A percentile compares a stretch with the other conserved stretches of the same genome.
phyloP scores from a whole-genome alignment of 2,113 vertebrate species.

The Sylvilagus bachmani region DNA sequence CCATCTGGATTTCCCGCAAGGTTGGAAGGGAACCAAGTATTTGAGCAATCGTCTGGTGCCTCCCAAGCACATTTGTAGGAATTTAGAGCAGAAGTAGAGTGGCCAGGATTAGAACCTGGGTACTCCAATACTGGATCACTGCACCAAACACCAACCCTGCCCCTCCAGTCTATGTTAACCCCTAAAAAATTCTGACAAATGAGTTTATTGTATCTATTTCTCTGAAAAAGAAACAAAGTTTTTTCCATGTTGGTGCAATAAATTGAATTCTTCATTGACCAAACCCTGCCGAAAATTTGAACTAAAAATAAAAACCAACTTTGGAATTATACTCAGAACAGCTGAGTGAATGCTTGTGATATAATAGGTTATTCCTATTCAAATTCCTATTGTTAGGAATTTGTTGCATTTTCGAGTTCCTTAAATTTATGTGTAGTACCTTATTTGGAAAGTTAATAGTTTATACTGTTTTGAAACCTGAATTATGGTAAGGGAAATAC shows the following conservation, averaged over 20 bases:
- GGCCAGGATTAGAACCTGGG: too few relatives aligned
- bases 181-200: not conserved
- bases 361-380: too few relatives aligned
- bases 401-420: not conserved
- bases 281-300: not conserved
- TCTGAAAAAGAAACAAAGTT: not conserved
- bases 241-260: not conserved
- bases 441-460: not conserved
- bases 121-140: too few relatives aligned
- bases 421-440: not conserved
- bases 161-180: too few relatives aligned
- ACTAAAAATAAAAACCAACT: not conserved
- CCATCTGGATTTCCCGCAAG: too few relatives aligned
- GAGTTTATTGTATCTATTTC: not conserved
- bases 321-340: not conserved
- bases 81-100: too few relatives aligned
- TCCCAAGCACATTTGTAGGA: too few relatives aligned
- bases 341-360: not conserved
- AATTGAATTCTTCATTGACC: not conserved
- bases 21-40: too few relatives aligned
- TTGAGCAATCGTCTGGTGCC: too few relatives aligned
- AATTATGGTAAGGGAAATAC: slow-evolving; percentile 71
- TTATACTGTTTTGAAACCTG: slow-evolving; percentile 58
- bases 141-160: too few relatives aligned
- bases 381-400: not conserved